Evolutionary conservation across 2,888 invertebrate species (phyloP), one percentile per base, ranked within the genome.

Genomic region (Scotopteryx bipunctaria): DNA sequence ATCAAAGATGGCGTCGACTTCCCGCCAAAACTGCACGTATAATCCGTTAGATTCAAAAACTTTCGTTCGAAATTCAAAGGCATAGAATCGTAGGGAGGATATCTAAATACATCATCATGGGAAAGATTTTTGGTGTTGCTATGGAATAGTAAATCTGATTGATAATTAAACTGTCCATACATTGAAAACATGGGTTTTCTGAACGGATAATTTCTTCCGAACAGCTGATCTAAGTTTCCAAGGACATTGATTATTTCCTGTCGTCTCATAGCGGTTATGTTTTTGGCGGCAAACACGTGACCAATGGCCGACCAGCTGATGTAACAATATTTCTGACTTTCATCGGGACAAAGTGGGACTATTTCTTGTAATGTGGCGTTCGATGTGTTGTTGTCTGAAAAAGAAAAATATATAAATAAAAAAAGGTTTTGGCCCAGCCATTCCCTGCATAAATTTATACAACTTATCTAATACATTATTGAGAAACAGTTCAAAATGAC

Each of bases 181-280:
- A 96, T 86, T 0, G 93, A 92, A 64, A 95, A 94, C 57, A 94
- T 91, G 0, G 92, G 91, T 0, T 92, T 93, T 9, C 92, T 91
- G 66, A 86, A 86, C 0, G 84, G 81, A 5, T 79, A 76, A 41
- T 88, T 89, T 69, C 91, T 92, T 31, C 96, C 96, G 73, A 96
- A 96, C 19, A 94, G 77, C 61, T 92, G 89, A 70, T 95, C 95
- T 67, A 96, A 86, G 60, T 93, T 92, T 8, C 94, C 87, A 27
- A 96, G 91, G 0, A 94, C 92, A 58, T 94, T 93, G 48, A 93
- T 88, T 0, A 95, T 93, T 72, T 96, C 96, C 63, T 94, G 93
- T 16, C 83, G 81, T 59, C 94, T 90, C 61, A 93, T 81, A 2
- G 81, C 59, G 0, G 92, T 85, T 2, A 91, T 71, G 53, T 93